phyloP scores from a whole-genome alignment of 2,113 vertebrate genomes.

The Lophura nycthemera region DNA sequence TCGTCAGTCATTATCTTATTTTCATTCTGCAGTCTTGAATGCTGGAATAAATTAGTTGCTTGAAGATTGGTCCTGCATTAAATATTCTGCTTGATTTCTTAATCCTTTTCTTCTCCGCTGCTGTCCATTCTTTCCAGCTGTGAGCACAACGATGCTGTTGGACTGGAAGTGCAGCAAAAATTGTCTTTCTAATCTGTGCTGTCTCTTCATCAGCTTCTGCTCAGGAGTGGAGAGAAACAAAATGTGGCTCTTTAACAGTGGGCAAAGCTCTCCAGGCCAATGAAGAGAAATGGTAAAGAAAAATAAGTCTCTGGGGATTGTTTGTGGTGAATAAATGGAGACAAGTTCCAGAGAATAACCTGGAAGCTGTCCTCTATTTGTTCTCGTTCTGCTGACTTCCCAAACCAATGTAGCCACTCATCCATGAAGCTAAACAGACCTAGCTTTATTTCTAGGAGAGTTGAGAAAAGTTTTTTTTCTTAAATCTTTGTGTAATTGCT shows the following conservation, averaged over 20 bases:
- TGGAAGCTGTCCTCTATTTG: constrained; percentile 5
- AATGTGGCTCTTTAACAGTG: neutral
- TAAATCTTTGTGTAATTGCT: neutral
- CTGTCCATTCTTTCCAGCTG: neutral
- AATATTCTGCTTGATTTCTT: constrained; percentile 23
- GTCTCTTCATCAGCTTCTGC: neutral
- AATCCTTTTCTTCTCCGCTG: neutral
- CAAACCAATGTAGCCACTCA: constrained; percentile 25
- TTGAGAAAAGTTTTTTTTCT: neutral
- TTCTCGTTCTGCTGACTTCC: constrained; percentile 12
- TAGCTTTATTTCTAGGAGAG: neutral
- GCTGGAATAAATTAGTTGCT: neutral
- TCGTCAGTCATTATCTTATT: constrained; percentile 6
- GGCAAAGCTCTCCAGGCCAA: neutral
- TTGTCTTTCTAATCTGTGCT: neutral
- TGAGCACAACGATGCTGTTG: neutral
- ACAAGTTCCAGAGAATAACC: neutral
- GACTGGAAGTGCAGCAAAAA: neutral
- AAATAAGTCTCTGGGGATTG: neutral
- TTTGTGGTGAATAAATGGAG: neutral
- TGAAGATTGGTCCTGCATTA: neutral
- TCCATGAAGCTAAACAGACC: constrained; percentile 11
- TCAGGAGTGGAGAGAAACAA: constrained; percentile 10
- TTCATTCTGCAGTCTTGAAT: neutral
- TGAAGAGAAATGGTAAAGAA: neutral